Conservation (phyloP, 2,797 vertebrate genomes). For the Dryobates pubescens region DNA sequence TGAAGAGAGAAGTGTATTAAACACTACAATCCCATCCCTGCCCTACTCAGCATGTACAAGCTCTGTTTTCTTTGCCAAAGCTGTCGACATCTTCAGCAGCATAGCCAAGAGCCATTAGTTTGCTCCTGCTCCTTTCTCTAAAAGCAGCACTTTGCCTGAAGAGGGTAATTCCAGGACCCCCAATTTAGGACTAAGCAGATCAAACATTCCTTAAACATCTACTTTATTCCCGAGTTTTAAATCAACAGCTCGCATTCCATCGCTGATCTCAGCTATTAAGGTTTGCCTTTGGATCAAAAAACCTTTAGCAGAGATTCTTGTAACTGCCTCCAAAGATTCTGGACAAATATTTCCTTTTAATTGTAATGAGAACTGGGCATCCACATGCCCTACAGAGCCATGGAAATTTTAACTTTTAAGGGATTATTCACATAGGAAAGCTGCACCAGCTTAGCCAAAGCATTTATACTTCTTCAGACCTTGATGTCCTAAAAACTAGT, state of each 20-base stretch:
- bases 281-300: constrained; percentile 56
- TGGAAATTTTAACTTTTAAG: constrained; percentile 65
- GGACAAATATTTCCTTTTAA: constrained; percentile 59
- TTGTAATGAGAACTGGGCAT: constrained; percentile 68
- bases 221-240: constrained; percentile 54
- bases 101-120: background rate
- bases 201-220: constrained; percentile 66
- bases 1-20: background rate
- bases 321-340: constrained; percentile 62
- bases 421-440: constrained; percentile 58
- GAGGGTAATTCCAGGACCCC: constrained; percentile 24
- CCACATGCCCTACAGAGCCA: constrained; percentile 63
- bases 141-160: background rate
- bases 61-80: constrained; percentile 4
- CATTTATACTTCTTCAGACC: constrained; percentile 61
- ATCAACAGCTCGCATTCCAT: constrained; percentile 44
- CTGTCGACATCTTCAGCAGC: background rate
- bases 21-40: background rate
- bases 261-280: constrained; percentile 48
- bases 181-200: constrained; percentile 29
- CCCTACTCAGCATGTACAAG: background rate
- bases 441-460: constrained; percentile 61
- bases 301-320: constrained; percentile 49
- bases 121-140: background rate
- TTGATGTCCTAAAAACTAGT: constrained; percentile 60